Conservation (phyloP, 2,888 invertebrate genomes). For the Orthonevra nobilis region DNA sequence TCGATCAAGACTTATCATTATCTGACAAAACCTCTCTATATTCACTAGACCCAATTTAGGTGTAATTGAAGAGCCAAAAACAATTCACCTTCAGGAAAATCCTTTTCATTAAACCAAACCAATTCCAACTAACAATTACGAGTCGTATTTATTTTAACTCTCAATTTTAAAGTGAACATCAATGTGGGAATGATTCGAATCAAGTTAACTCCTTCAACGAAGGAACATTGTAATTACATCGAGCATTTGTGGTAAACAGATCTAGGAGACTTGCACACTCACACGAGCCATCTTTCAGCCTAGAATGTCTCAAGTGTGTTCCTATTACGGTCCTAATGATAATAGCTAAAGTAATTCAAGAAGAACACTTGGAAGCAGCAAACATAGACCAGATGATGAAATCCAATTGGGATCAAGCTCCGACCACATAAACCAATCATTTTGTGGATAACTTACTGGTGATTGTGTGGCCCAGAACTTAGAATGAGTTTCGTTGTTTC, state of each 20-base stretch:
- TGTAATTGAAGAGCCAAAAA: conserved; percentile 8
- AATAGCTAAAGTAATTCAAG: conserved; percentile 61
- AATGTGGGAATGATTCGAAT: conserved; percentile 20
- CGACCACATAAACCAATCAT: conserved; percentile 62
- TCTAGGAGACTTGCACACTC: neutral
- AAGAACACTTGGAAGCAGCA: conserved; percentile 32
- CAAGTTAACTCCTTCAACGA: conserved; percentile 46
- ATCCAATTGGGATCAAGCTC: conserved; percentile 56
- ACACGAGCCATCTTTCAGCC: too few relatives aligned
- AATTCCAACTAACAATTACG: conserved; percentile 53
- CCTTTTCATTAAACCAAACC: conserved; percentile 32
- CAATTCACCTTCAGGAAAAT: neutral
- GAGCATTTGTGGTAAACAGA: conserved; percentile 23
- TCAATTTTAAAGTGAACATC: conserved; percentile 45
- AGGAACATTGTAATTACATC: conserved; percentile 56
- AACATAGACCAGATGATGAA: conserved; percentile 54
- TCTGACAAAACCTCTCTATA: too few relatives aligned
- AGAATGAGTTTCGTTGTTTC: neutral
- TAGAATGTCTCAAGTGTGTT: conserved; percentile 13
- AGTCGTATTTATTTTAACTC: conserved; percentile 47
- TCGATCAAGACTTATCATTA: too few relatives aligned
- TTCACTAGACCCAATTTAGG: too few relatives aligned
- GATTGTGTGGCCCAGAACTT: neutral
- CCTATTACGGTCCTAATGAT: conserved; percentile 58
- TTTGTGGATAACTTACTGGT: conserved; percentile 43